Base-by-base conservation (phyloP, 2,888 invertebrate species). In the Tricholauxania praeusta region DNA sequence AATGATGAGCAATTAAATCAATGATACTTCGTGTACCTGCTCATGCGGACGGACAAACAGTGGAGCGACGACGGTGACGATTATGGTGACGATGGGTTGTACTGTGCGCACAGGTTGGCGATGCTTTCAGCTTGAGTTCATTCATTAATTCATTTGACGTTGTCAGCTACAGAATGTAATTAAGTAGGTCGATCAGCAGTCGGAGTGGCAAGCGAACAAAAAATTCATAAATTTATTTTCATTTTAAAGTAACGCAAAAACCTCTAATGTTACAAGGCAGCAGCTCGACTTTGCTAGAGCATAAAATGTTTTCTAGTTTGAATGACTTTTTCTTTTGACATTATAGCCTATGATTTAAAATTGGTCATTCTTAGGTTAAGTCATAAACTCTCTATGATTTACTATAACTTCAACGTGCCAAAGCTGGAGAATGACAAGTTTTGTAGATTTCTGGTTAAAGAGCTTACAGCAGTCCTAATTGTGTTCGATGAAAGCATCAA, bases 1-100 rank as follows among this genome's bases (percentile, higher is more conserved):
- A 87, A 87, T 87, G 86, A 83, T 82, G 78, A 69, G 82, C 82
- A 86, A 87, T 87, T 87, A 86, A 85, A 83, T 83, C 84, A 84
- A 84, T 85, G 82, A 79, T 77, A 77, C 70, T 60, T 62, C 57
- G 49, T 62, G 6, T 39, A 39, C 52, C 70, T 63, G 70, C 70
- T 19, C 39, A 22, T 10, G 57, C 17, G 28, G n/a, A 53, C 52
- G 53, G 8, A n/a, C 32, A 19, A 53, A 55, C 59, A 28, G 28
- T 17, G 22, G 47, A 47, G 12, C 2, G 51, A 53, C 17, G 32
- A 53, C 17, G 32, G 51, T n/a, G n/a, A 32, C 39, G 15, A 10
- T 6, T 15, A 39, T 39, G 39, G 39, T 39, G 12, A 12, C 48
- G 17, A 7, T 32, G 48, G 19, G 7, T 39, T 47, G 63, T 32